phyloP scores from a whole-genome alignment of 2,888 invertebrate species.

The Metallyticus violacea region DNA sequence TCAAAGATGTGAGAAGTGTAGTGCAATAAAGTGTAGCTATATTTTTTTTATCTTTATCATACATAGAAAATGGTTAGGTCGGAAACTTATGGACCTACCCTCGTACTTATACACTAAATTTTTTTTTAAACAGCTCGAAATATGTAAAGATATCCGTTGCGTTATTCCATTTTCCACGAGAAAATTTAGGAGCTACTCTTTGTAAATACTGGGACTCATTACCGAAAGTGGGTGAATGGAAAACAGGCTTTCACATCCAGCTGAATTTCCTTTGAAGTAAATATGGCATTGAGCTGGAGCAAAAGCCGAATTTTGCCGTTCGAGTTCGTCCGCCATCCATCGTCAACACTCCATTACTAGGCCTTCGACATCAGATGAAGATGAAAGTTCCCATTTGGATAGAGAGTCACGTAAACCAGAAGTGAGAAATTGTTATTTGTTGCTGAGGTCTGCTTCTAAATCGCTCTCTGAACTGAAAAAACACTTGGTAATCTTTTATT shows the following conservation, averaged over 20 bases:
- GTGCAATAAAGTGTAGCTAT: no score
- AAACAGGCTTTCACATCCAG: neutral
- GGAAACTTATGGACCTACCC: no score
- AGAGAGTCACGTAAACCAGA: neutral
- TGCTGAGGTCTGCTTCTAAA: no score
- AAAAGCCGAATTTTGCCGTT: neutral
- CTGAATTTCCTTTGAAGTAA: neutral
- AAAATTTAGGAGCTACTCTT: neutral
- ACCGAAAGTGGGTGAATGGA: neutral
- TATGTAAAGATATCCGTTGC: neutral
- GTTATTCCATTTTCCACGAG: neutral
- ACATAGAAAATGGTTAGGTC: no score
- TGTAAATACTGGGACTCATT: neutral
- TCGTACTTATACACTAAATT: no score
- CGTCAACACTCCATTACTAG: neutral
- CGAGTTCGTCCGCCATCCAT: neutral
- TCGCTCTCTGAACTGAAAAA: no score
- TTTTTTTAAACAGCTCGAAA: neutral
- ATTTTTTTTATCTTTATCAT: no score
- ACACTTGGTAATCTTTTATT: no score
- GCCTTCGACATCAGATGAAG: neutral
- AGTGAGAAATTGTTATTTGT: no score
- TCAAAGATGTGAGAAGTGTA: no score
- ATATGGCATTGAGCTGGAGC: neutral
- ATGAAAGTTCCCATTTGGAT: neutral